Base-by-base conservation (phyloP, 2,888 invertebrate species). In the Myopa testacea region DNA sequence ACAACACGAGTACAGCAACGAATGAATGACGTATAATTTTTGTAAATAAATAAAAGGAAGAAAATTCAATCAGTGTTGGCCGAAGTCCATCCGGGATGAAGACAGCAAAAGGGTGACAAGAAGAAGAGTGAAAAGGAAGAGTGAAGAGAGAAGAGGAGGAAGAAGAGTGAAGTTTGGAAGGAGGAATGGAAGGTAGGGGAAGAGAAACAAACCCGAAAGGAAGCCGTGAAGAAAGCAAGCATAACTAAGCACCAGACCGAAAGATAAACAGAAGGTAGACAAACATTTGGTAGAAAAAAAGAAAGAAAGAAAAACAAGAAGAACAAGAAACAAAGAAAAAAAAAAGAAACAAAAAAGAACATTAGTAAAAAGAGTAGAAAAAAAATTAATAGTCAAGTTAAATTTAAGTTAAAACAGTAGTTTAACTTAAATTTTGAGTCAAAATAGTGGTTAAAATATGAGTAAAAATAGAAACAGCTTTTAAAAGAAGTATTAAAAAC, bases 11-110 rank as follows among this genome's bases (percentile, higher is more conserved):
- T n/a, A 37, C 7, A 3, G 67, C 45, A 6, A 45, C 3, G 26
- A 68, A 14, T 50, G 50, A 69, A 52, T 45, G 69, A 45, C 50
- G 69, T 69, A 79, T 78, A 81, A 80, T 80, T 79, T 45, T 81
- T 77, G 62, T 79, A 80, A 81, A 80, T 80, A 80, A 80, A 81
- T 80, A 80, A 79, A 80, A 79, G 80, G 78, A 81, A 80, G 80
- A 80, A 76, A 80, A 81, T 81, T 81, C 81, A 81, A 81, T 81
- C 81, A 80, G 78, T 76, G 78, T 78, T 71, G 50, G 69, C 77
- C 71, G 19, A 58, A 58, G 71, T 72, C 71, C 71, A 72, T 72
- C 37, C 58, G 60, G 58, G 14, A 45, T 37, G 67, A 34, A 72
- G 37, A 26, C 52, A 26, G 70, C n/a, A 71, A 26, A 52, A 58